phyloP scores from a whole-genome alignment of 2,113 vertebrate genomes.

The Nothocercus julius region DNA sequence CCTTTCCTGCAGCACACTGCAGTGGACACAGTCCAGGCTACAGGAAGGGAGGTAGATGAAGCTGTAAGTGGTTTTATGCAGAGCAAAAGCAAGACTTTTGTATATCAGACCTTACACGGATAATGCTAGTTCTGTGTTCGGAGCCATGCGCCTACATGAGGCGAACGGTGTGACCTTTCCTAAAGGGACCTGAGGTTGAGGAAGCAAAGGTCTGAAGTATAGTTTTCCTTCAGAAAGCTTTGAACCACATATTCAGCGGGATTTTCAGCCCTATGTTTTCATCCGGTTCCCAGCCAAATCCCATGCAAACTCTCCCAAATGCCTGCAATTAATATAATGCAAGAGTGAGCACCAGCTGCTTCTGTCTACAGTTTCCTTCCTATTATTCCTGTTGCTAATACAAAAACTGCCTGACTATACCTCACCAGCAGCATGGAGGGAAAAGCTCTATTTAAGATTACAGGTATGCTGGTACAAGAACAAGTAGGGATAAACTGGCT shows the following conservation, averaged over 20 bases:
- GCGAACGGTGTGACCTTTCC: background rate
- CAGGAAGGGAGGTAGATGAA: background rate
- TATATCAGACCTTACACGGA: background rate
- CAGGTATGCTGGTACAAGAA: background rate
- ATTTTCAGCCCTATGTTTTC: background rate
- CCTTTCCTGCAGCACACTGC: background rate
- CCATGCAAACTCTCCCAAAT: background rate
- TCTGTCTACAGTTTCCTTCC: background rate
- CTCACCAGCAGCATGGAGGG: background rate
- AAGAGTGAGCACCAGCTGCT: background rate
- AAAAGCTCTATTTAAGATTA: background rate
- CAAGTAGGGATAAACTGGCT: background rate
- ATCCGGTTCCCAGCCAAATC: background rate
- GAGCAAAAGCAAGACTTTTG: background rate
- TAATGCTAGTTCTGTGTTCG: background rate
- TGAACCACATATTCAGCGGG: background rate
- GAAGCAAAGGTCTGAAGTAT: background rate
- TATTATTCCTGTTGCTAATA: background rate
- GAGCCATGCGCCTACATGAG: background rate
- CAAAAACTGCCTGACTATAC: background rate
- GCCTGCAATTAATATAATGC: background rate
- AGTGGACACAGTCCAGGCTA: background rate
- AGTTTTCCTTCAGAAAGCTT: background rate
- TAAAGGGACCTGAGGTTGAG: background rate
- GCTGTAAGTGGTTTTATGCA: background rate